Evolutionary conservation across 2,797 vertebrate genomes (phyloP).

Genomic region (Silurus lanzhouensis): DNA sequence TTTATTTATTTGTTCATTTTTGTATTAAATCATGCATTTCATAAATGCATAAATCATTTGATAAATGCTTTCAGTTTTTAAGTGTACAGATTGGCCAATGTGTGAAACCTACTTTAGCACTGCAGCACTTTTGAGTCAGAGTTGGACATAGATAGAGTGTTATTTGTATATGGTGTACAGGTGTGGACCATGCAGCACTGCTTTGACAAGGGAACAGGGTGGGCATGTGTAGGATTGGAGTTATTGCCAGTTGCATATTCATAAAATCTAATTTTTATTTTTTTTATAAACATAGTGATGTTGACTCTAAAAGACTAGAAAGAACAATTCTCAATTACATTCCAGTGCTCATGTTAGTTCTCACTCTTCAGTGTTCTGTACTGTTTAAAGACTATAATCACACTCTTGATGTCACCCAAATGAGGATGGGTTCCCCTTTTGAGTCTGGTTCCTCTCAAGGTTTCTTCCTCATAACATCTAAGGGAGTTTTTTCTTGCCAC

Average conservation of each 20-base stretch:
- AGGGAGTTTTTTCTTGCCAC: too few relatives aligned
- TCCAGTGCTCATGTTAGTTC: too few relatives aligned
- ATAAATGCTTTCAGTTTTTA: not conserved
- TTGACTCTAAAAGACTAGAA: too few relatives aligned
- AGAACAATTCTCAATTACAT: too few relatives aligned
- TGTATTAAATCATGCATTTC: not conserved
- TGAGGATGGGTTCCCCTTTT: too few relatives aligned
- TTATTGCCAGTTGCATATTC: slow-evolving; percentile 2
- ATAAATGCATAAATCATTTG: not conserved
- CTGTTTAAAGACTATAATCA: too few relatives aligned
- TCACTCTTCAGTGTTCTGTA: too few relatives aligned
- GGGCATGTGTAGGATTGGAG: not conserved
- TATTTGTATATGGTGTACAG: not conserved
- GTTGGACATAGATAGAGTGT: not conserved
- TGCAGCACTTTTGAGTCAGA: not conserved
- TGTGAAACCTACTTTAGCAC: not conserved
- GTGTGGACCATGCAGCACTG: not conserved
- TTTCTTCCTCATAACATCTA: too few relatives aligned
- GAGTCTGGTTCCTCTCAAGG: too few relatives aligned
- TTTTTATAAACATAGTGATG: not conserved
- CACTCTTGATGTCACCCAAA: too few relatives aligned
- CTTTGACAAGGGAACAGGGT: not conserved
- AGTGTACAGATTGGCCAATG: not conserved
- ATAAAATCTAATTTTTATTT: not conserved
- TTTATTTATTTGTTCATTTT: too few relatives aligned